Percentiles rank a stretch among this genome's conserved stretches.
Conservation (phyloP, 2,797 vertebrate species). For the Meriones psammophilus region DNA sequence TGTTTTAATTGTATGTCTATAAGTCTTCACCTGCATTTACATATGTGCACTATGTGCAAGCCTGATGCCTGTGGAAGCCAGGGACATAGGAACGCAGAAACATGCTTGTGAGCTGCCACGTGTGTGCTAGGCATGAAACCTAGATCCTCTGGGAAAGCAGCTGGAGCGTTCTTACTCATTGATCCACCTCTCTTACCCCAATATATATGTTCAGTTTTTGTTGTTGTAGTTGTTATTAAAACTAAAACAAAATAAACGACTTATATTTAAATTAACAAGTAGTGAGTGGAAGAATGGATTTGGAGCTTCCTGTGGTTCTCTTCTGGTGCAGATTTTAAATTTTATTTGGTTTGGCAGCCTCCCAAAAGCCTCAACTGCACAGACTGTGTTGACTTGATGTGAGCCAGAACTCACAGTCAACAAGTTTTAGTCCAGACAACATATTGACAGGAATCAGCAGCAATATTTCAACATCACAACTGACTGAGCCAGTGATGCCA, state of each 20-base stretch:
- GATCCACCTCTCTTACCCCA: not conserved
- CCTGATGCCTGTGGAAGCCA: too few relatives aligned
- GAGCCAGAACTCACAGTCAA: not conserved
- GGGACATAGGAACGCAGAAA: too few relatives aligned
- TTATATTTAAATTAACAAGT: not conserved
- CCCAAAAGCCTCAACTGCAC: not conserved
- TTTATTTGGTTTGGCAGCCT: not conserved
- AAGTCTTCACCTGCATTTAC: too few relatives aligned
- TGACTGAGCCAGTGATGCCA: not conserved
- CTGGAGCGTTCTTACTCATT: too few relatives aligned
- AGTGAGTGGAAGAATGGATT: not conserved
- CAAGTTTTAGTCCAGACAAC: not conserved
- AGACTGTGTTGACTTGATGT: slow-evolving; percentile 16
- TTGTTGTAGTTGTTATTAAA: not conserved
- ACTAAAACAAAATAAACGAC: not conserved
- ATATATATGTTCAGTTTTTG: not conserved
- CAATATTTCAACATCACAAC: not conserved
- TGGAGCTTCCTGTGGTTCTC: not conserved
- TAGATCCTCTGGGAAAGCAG: not conserved
- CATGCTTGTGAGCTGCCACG: not conserved
- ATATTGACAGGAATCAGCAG: not conserved
- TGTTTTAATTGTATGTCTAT: not conserved
- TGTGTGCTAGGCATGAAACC: not conserved
- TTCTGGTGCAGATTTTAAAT: not conserved
- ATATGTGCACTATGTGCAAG: not conserved